Base-by-base conservation (phyloP, 2,797 vertebrate species). In the Sphaeramia orbicularis region DNA sequence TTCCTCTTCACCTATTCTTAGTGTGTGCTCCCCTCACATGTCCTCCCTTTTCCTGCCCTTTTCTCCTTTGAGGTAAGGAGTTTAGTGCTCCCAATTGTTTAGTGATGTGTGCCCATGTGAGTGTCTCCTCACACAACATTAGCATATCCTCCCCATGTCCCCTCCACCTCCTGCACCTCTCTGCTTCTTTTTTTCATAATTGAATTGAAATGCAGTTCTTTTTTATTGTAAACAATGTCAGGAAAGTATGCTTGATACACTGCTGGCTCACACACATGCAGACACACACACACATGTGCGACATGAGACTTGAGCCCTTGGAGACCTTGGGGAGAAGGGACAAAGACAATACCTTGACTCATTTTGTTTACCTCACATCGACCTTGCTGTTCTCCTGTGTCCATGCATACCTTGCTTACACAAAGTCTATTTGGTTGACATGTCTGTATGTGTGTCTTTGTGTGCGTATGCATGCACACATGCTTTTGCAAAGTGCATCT, bases 161-260 rank as follows among this genome's bases (percentile, higher is more conserved):
- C 69, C 49, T 57, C 35, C 57, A 16, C 21, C 53, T 40, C 58
- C 71, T 45, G 15, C 69, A 10, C 36, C 32, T 51, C 57, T 40
- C 48, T 45, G 49, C 71, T 57, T 62, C 47, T 51, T 76, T 58
- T 81, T 65, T 74, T 64, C 55, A 78, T 80, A 71, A 80, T 71
- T 65, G 48, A 86, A 83, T 83, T 72, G 27, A 87, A 80, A 83
- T 69, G 50, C 47, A 27, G 53, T 65, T 80, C 4, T 70, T 66
- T 83, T 83, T 86, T 60, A 77, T 76, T 71, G 73, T 83, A 80
- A 88, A 91, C 84, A 92, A 86, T 91, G 79, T 60, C 72, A 89
- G 84, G 81, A 86, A 85, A 83, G 58, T 65, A 66, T 77, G 60
- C 45, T 40, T 74, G 57, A 75, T 59, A 67, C 68, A 61, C 74